Percentiles rank a stretch among this genome's conserved stretches.
phyloP scores from a whole-genome alignment of 2,888 invertebrate species.

The Dicyrtoma fusca region DNA sequence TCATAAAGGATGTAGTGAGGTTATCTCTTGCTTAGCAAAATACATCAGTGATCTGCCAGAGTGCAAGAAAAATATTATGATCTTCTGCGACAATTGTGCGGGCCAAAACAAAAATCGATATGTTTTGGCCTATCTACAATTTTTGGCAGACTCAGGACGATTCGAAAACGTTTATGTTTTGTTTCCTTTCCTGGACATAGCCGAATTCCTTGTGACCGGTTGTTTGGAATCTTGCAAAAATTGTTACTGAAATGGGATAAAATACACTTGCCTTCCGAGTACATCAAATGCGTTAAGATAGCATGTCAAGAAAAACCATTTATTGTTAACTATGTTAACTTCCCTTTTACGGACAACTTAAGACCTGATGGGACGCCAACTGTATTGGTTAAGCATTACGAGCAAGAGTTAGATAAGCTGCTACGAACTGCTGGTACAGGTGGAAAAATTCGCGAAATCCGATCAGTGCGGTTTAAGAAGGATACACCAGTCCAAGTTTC shows the following conservation, averaged over 20 bases:
- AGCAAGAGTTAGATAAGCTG: too few relatives aligned
- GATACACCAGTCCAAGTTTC: too few relatives aligned
- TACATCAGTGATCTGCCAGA: constrained; percentile 1
- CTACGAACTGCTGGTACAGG: too few relatives aligned
- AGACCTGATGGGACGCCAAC: neutral
- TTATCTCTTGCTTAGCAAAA: constrained; percentile 20
- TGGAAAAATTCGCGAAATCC: too few relatives aligned
- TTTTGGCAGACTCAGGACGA: neutral
- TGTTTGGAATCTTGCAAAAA: neutral
- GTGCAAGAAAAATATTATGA: neutral
- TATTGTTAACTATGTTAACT: constrained; percentile 21
- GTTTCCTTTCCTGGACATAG: neutral
- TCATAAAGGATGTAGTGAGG: constrained; percentile 35
- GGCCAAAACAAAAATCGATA: constrained; percentile 3
- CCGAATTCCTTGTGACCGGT: neutral
- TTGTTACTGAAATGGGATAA: constrained; percentile 2
- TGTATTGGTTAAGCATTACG: neutral
- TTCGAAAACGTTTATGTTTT: neutral
- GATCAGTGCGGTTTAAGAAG: too few relatives aligned
- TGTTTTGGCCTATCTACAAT: neutral
- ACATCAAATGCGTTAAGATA: constrained; percentile 3
- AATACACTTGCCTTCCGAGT: constrained; percentile 26
- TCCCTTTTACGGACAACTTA: constrained; percentile 5
- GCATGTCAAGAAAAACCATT: constrained; percentile 2
- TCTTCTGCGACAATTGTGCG: neutral